Conservation (phyloP, 2,797 vertebrate species). For the Silurus aristotelis region DNA sequence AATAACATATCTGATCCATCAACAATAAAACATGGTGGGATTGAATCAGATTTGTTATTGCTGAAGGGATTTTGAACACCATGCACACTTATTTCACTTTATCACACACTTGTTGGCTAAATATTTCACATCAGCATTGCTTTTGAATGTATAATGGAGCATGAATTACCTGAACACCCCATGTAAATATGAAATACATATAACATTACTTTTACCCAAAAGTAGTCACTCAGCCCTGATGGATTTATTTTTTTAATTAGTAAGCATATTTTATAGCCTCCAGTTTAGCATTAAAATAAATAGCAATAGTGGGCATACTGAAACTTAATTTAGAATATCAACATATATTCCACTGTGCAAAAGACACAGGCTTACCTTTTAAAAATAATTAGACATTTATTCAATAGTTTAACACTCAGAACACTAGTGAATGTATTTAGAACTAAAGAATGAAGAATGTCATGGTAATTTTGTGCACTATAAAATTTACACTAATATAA, state of each 20-base stretch:
- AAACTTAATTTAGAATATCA: neutral
- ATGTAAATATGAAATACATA: neutral
- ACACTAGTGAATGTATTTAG: no score
- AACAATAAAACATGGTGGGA: neutral
- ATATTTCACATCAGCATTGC: neutral
- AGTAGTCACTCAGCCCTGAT: neutral
- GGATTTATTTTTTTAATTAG: neutral
- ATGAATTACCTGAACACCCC: neutral
- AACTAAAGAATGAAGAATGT: no score
- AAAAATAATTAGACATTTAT: neutral
- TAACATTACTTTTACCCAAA: neutral
- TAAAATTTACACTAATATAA: neutral
- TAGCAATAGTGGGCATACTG: neutral
- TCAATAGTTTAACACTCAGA: neutral
- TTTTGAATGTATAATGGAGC: neutral
- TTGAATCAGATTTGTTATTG: neutral
- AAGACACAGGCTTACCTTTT: neutral
- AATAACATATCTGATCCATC: neutral
- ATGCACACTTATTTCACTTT: neutral
- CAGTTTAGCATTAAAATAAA: neutral
- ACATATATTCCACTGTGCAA: neutral
- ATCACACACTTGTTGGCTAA: neutral
- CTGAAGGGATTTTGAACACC: neutral
- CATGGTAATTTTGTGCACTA: neutral
- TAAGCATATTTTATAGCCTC: neutral